Conservation (phyloP, 2,113 vertebrate genomes). For the Microtus richardsoni region DNA sequence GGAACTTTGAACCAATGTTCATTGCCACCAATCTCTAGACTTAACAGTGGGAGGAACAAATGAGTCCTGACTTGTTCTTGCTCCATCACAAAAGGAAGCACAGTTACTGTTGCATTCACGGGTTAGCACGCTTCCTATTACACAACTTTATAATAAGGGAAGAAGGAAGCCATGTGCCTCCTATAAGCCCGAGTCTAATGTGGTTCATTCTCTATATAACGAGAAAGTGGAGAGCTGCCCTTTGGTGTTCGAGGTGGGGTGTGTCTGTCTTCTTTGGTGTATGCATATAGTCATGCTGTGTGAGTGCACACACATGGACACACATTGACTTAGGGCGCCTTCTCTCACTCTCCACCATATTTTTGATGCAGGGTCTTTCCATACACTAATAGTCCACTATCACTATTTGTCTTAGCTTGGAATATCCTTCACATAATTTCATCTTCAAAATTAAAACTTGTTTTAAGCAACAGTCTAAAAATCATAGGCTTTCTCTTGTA, state of each 20-base stretch:
- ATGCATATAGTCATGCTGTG: background rate
- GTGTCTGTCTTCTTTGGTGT: background rate
- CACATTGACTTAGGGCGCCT: background rate
- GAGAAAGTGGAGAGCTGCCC: background rate
- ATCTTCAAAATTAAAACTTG: background rate
- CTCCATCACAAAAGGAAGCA: background rate
- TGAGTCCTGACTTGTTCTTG: background rate
- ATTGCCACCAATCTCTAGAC: background rate
- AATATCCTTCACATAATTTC: background rate
- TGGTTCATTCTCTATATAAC: background rate
- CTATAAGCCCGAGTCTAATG: background rate
- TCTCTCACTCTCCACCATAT: background rate
- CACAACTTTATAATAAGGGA: background rate
- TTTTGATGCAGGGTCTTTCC: background rate
- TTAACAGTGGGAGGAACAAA: background rate
- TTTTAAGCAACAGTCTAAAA: slow-evolving; percentile 9
- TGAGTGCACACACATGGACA: background rate
- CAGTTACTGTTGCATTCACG: background rate
- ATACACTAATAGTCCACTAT: background rate
- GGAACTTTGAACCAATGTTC: background rate
- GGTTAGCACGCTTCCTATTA: background rate
- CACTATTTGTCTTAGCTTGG: background rate
- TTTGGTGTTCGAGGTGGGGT: background rate
- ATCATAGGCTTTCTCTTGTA: background rate
- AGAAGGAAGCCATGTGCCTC: background rate